A percentile compares a stretch with the other conserved stretches of the same genome.
Evolutionary conservation across 2,113 vertebrate genomes (phyloP).

Genomic region (Oryzias melastigma): DNA sequence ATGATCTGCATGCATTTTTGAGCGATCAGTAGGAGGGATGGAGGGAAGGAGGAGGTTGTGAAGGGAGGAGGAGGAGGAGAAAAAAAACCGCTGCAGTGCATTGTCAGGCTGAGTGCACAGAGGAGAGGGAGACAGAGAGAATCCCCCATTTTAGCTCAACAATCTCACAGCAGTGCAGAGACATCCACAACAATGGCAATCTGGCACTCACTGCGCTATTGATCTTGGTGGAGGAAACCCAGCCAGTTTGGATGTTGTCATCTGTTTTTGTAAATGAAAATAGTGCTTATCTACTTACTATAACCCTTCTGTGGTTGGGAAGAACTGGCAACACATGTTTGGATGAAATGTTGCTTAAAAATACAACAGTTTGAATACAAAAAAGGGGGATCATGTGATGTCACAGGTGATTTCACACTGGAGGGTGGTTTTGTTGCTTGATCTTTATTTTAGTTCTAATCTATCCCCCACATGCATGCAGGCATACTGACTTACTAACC

Average conservation of each 20-base stretch:
- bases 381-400: background rate
- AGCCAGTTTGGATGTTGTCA: constrained; percentile 39
- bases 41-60: constrained; percentile 18
- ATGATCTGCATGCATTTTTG: constrained; percentile 29
- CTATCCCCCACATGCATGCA: constrained; percentile 35
- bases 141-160: constrained; percentile 74
- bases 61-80: constrained; percentile 38
- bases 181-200: constrained; percentile 71
- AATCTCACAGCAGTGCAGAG: constrained; percentile 72
- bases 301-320: too few relatives aligned
- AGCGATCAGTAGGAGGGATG: constrained; percentile 17
- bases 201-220: constrained; percentile 38
- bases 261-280: constrained; percentile 16
- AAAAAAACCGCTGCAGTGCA: constrained; percentile 73
- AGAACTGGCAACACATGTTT: too few relatives aligned
- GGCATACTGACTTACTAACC: constrained; percentile 76
- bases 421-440: constrained; percentile 15
- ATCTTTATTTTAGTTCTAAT: constrained; percentile 64
- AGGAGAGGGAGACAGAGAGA: constrained; percentile 68
- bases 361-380: too few relatives aligned
- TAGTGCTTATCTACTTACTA: too few relatives aligned
- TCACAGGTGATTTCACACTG: background rate
- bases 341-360: too few relatives aligned
- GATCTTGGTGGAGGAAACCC: constrained; percentile 50
- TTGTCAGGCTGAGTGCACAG: constrained; percentile 68